Percentiles rank a stretch among this genome's conserved stretches.
Conservation (phyloP, 2,888 invertebrate genomes). For the Scaptodrosophila latifasciaeformis region DNA sequence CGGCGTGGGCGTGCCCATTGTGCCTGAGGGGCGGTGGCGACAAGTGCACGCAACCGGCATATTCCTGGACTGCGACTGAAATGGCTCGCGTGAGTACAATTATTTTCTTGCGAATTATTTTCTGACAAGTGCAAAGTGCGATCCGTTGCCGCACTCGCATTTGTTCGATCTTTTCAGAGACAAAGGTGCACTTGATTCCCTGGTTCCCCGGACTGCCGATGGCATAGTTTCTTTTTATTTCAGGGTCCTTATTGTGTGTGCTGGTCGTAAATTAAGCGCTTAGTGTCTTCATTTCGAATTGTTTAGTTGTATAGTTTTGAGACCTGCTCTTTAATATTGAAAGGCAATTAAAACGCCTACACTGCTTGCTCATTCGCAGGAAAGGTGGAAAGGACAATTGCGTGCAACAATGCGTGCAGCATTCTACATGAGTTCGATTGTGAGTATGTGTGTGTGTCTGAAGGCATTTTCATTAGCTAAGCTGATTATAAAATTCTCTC, state of each 20-base stretch:
- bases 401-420: conserved; percentile 30
- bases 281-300: conserved; percentile 5
- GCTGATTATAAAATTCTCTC: conserved; percentile 45
- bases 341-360: conserved; percentile 24
- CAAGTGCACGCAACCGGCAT: conserved; percentile 6
- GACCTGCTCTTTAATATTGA: background rate
- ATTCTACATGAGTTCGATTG: background rate
- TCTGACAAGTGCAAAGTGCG: conserved; percentile 22
- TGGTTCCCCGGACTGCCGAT: background rate
- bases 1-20: background rate
- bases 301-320: background rate
- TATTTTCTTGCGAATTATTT: conserved; percentile 28
- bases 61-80: background rate
- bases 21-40: conserved; percentile 13
- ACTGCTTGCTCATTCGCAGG: background rate
- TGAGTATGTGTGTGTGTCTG: conserved; percentile 31
- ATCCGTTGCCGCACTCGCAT: background rate
- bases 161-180: background rate
- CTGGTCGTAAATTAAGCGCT: conserved; percentile 18
- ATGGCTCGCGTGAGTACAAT: conserved; percentile 30
- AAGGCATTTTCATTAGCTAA: conserved; percentile 46
- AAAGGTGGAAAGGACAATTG: conserved; percentile 38
- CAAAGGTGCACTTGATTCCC: conserved; percentile 25
- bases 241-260: background rate
- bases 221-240: background rate